phyloP scores from a whole-genome alignment of 2,113 vertebrate species.

The Petrocephalus zakoni region DNA sequence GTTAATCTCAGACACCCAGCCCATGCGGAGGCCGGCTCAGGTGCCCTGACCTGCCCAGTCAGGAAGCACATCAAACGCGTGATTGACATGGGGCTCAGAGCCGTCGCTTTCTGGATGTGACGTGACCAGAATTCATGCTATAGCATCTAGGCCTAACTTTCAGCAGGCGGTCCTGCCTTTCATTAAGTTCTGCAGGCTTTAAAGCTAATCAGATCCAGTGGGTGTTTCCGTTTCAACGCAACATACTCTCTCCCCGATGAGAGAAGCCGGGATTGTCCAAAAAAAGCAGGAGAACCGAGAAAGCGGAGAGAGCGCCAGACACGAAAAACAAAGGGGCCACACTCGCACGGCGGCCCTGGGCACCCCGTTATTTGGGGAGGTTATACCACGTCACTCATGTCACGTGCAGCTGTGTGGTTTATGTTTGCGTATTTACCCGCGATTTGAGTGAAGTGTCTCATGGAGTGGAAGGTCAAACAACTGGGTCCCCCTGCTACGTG shows the following conservation, averaged over 20 bases:
- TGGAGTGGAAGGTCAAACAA: neutral
- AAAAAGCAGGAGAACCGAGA: neutral
- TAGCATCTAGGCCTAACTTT: constrained; percentile 10
- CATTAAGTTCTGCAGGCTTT: constrained; percentile 23
- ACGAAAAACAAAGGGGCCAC: neutral
- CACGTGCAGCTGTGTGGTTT: neutral
- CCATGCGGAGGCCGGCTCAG: constrained; percentile 8
- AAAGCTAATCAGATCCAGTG: constrained; percentile 14
- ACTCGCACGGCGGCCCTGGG: neutral
- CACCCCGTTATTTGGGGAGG: neutral
- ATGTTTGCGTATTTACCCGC: neutral
- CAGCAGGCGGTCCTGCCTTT: constrained; percentile 22
- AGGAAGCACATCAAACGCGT: constrained; percentile 22
- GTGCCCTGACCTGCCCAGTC: neutral
- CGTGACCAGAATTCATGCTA: neutral
- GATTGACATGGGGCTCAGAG: constrained; percentile 14
- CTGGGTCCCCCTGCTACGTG: neutral
- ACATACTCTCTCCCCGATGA: neutral
- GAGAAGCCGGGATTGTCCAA: constrained; percentile 10
- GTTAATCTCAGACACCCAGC: constrained; percentile 15
- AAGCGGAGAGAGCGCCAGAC: neutral
- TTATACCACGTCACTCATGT: neutral
- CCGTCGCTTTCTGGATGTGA: constrained; percentile 13
- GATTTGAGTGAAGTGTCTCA: neutral
- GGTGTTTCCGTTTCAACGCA: neutral